phyloP scores from a whole-genome alignment of 2,797 vertebrate genomes.

The Sebastes hopkinsi region DNA sequence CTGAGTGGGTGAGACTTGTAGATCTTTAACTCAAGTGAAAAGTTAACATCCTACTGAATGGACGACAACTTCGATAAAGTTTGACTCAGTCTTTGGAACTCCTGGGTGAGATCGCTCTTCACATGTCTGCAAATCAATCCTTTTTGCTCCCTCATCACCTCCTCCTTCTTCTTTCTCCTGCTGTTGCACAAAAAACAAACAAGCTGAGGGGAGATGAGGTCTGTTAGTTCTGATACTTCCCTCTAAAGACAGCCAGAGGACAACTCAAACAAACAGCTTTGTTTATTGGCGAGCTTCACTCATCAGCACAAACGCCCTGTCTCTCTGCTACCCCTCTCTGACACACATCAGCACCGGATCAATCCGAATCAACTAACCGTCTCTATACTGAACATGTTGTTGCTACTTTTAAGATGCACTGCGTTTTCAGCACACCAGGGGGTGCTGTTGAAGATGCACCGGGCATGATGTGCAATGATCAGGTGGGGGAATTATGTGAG shows the following conservation, averaged over 20 bases:
- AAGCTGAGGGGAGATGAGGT: not conserved
- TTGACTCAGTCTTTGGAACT: conserved; percentile 17
- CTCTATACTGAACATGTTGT: not conserved
- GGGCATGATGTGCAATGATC: conserved; percentile 12
- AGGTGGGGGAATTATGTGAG: not conserved
- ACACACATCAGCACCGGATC: conserved; percentile 29
- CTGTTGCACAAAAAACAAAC: conserved; percentile 34
- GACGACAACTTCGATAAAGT: conserved; percentile 28
- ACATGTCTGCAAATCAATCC: conserved; percentile 5
- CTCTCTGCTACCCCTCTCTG: conserved; percentile 19
- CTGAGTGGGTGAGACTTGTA: conserved; percentile 24
- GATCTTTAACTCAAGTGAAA: conserved; percentile 59
- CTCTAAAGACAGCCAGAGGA: conserved; percentile 21
- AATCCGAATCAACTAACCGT: conserved; percentile 23
- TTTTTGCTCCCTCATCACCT: not conserved
- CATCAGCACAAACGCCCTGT: conserved; percentile 42
- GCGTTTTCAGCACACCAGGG: conserved; percentile 56
- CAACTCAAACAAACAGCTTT: conserved; percentile 48
- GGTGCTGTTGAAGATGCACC: conserved; percentile 62
- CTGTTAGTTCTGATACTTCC: conserved; percentile 15
- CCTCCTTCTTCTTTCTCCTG: not conserved
- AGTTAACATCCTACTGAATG: conserved; percentile 28
- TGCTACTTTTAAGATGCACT: not conserved
- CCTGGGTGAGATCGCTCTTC: not conserved
- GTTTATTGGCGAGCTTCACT: conserved; percentile 44